Evolutionary conservation across 2,797 vertebrate genomes (phyloP).

Genomic region (Lepus oiostolus): DNA sequence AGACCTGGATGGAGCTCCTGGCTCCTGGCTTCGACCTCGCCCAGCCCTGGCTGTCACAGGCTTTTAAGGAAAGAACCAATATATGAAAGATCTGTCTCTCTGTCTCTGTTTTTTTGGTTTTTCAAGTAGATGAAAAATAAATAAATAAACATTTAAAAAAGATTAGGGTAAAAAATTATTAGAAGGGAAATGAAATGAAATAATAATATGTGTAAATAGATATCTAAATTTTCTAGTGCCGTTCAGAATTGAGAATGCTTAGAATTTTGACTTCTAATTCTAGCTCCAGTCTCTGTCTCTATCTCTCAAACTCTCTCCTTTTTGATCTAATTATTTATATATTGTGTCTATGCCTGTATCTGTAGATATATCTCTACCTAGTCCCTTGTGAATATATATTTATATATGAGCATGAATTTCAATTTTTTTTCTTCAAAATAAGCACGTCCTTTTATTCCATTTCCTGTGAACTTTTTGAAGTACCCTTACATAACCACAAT

Average conservation of each 20-base stretch:
- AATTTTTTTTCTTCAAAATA: too few relatives aligned
- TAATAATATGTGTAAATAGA: background rate
- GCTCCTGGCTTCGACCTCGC: too few relatives aligned
- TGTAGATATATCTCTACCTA: background rate
- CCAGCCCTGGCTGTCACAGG: too few relatives aligned
- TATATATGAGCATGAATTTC: background rate
- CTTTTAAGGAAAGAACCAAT: too few relatives aligned
- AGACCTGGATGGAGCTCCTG: too few relatives aligned
- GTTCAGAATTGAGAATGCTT: conserved; percentile 23
- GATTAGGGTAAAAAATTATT: background rate
- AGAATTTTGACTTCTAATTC: background rate
- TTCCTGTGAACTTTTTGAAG: too few relatives aligned
- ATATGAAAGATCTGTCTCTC: too few relatives aligned
- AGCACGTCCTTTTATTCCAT: too few relatives aligned
- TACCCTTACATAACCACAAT: background rate
- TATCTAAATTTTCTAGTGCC: background rate
- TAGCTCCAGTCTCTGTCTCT: background rate
- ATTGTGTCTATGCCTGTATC: background rate
- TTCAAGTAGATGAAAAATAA: too few relatives aligned
- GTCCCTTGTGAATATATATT: background rate
- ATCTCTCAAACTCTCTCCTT: background rate
- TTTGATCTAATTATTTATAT: background rate
- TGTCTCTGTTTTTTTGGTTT: too few relatives aligned
- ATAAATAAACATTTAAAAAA: too few relatives aligned
- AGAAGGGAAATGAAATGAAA: conserved; percentile 1